phyloP scores from a whole-genome alignment of 2,797 vertebrate genomes.

The Steatocranus sp. region DNA sequence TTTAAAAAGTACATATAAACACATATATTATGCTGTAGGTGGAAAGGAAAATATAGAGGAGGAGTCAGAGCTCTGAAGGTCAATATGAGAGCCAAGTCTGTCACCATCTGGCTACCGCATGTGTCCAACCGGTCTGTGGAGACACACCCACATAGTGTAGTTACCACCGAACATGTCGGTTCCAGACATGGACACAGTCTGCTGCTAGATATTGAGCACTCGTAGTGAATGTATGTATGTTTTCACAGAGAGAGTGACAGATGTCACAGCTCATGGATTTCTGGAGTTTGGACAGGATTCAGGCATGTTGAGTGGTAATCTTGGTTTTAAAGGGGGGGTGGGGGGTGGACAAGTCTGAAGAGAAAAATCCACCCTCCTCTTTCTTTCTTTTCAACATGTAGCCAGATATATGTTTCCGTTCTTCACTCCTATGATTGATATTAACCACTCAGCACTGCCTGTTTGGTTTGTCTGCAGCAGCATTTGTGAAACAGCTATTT shows the following conservation, averaged over 20 bases:
- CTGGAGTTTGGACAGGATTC: not conserved
- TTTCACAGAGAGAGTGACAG: not conserved
- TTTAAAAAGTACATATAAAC: not conserved
- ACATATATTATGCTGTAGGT: not conserved
- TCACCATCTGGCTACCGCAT: conserved; percentile 65
- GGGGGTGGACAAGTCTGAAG: not conserved
- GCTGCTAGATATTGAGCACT: not conserved
- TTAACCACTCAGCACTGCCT: not conserved
- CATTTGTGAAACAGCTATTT: not conserved
- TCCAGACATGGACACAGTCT: not conserved
- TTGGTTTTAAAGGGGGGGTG: not conserved
- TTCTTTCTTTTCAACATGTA: not conserved
- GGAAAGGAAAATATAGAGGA: not conserved
- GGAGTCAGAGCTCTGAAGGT: conserved; percentile 32
- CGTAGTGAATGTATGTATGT: not conserved
- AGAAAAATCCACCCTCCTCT: not conserved
- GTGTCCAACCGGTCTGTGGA: conserved; percentile 1
- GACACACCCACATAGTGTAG: conserved; percentile 5
- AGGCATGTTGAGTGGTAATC: conserved; percentile 13
- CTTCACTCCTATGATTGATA: not conserved
- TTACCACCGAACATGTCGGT: not conserved
- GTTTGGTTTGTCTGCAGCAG: not conserved
- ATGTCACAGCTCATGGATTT: not conserved
- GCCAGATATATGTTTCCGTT: not conserved
- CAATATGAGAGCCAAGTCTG: conserved; percentile 34